Evolutionary conservation across 2,113 vertebrate genomes (phyloP), one percentile per base, ranked within the genome.

Genomic region (Hippolais icterina): DNA sequence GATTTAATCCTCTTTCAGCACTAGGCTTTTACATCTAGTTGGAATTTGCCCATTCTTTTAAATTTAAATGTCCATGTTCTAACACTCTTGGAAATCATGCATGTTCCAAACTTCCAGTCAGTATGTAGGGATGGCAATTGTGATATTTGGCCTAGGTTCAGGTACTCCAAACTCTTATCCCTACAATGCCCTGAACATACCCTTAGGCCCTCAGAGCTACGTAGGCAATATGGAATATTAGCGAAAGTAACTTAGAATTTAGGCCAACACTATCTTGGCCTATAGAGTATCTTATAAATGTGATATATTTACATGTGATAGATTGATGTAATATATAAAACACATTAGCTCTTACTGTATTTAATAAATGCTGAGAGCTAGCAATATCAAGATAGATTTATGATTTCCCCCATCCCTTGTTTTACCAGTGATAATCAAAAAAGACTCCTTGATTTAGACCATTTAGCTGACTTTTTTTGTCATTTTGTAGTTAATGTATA

Each of bases 361-460:
- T 92, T 85, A 91, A 95, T 65, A 87, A 90, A 89, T 53, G 64
- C 80, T 78, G 86, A 95, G 83, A 92, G 86, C 59, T 69, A 78
- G 52, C 60, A 89, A 37, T 78, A 96, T 75, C 42, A 83, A 66
- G 88, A 87, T 25, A 72, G 93, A 96, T 93, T 96, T 88, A 92
- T 24, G 52, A 74, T 91, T 84, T 91, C 35, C 54, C 56, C 15
- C 59, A 83, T 74, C 39, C 56, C 79, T 92, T 94, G 82, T 91
- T 93, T 91, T 83, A 94, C 13, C 4, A 12, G 37, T 77, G 77
- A 94, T 82, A 87, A 93, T 85, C 50, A 89, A 87, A 93, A 83
- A 85, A 47, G 61, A 80, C 63, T 44, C 6, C 35, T 87, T 79
- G 53, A 82, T 87, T 94, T 91, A 94, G 61, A 64, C 44, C 21